Percentiles rank a stretch among this genome's conserved stretches.
Evolutionary conservation across 2,888 invertebrate genomes (phyloP).

Genomic region (Platynereis dumerilii): DNA sequence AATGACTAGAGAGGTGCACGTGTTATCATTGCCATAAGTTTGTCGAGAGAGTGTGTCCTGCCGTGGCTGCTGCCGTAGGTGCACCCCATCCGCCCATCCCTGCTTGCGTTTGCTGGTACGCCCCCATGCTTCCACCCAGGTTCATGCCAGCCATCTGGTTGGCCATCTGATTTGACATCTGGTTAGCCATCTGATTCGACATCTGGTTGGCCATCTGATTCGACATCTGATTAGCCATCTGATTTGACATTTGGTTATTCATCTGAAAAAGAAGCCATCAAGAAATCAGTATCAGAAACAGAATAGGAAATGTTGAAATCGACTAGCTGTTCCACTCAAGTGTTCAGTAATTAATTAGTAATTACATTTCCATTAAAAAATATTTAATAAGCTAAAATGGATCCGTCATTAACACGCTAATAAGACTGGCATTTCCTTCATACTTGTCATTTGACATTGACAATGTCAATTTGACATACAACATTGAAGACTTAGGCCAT

Average conservation of each 20-base stretch:
- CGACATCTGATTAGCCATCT: not conserved
- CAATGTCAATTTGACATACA: no score
- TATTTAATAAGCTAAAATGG: no score
- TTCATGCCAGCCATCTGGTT: constrained; percentile 29
- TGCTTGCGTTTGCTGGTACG: constrained; percentile 15
- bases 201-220: constrained; percentile 28
- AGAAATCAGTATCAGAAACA: no score
- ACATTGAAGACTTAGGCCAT: no score
- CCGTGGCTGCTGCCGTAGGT: constrained; percentile 1
- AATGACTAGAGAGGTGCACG: not conserved
- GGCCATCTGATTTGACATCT: constrained; percentile 16
- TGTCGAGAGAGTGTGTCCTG: constrained; percentile 30
- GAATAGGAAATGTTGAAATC: no score
- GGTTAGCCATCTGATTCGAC: constrained; percentile 3
- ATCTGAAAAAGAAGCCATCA: no score
- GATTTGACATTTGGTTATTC: constrained; percentile 28
- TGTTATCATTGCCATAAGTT: constrained; percentile 33
- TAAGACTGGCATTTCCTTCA: no score
- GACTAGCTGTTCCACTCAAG: no score
- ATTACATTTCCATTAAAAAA: no score
- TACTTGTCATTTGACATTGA: no score
- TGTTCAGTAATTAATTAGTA: no score
- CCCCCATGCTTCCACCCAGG: constrained; percentile 16
- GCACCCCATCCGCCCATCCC: constrained; percentile 18
- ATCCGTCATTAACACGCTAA: no score